phyloP scores from a whole-genome alignment of 2,113 vertebrate genomes.

The Oostethus manadensis region DNA sequence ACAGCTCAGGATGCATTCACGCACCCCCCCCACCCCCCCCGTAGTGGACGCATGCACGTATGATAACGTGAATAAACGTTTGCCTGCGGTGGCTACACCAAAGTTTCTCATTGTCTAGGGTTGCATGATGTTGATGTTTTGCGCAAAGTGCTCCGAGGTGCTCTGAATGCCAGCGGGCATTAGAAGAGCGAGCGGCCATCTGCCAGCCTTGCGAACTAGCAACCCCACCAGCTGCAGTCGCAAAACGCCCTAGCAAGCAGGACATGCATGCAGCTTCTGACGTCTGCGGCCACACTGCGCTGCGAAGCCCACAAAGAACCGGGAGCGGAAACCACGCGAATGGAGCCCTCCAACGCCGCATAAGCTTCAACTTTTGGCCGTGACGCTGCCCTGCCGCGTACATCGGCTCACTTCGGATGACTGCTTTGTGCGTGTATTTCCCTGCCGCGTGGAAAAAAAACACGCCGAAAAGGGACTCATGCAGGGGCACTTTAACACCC shows the following conservation, averaged over 20 bases:
- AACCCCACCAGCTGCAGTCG: slow-evolving; percentile 80
- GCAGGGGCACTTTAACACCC: slow-evolving; percentile 79
- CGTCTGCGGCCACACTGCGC: slow-evolving; percentile 82
- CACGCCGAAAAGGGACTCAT: slow-evolving; percentile 72
- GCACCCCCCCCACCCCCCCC: slow-evolving; percentile 7
- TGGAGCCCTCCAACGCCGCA: slow-evolving; percentile 64
- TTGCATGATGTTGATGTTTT: slow-evolving; percentile 10
- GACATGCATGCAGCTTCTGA: slow-evolving; percentile 84
- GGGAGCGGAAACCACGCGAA: slow-evolving; percentile 77
- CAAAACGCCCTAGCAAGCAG: slow-evolving; percentile 83
- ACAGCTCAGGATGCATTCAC: slow-evolving; percentile 3
- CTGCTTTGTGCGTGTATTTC: slow-evolving; percentile 57
- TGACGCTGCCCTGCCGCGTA: slow-evolving; percentile 52
- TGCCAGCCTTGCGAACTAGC: slow-evolving; percentile 75
- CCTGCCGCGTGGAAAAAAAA: slow-evolving; percentile 48
- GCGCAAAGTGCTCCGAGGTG: slow-evolving; percentile 43
- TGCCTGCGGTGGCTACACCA: slow-evolving; percentile 1
- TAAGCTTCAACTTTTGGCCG: slow-evolving; percentile 60
- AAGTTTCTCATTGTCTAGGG: slow-evolving; percentile 15
- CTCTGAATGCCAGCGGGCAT: slow-evolving; percentile 74
- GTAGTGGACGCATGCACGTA: background rate
- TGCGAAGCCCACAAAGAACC: slow-evolving; percentile 74
- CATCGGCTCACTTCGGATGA: slow-evolving; percentile 63
- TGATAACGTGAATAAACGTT: slow-evolving; percentile 3
- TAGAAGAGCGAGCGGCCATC: slow-evolving; percentile 78